These are phyloP conservation scores for Oplegnathus fasciatus DNA, from an alignment of 2,113 vertebrate genomes.

Conservation along the genomic window DNA sequence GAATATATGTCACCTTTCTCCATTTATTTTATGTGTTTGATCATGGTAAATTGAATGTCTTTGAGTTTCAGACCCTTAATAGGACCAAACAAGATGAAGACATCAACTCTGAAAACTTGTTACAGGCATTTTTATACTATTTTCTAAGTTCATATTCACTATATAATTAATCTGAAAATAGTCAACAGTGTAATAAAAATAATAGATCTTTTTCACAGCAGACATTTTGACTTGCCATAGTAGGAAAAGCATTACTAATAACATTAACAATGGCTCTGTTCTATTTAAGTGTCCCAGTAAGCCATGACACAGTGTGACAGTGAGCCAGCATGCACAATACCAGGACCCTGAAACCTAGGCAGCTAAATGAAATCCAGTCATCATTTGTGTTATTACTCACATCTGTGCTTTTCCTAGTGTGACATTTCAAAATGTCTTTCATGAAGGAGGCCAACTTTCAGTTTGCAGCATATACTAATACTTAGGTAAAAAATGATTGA, in stretches of 20 bases:
- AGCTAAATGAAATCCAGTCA: not conserved
- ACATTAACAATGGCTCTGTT: not conserved
- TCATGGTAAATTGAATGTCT: too few relatives aligned
- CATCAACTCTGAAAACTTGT: too few relatives aligned
- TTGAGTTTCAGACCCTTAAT: too few relatives aligned
- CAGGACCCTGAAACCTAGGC: not conserved
- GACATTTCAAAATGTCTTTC: not conserved
- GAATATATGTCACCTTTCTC: too few relatives aligned
- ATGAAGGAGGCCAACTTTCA: not conserved
- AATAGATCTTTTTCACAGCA: not conserved
- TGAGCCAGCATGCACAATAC: not conserved
- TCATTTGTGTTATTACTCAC: not conserved
- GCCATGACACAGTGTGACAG: not conserved
- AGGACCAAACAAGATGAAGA: too few relatives aligned
- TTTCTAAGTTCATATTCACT: too few relatives aligned
- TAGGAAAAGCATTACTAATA: not conserved
- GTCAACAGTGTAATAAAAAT: not conserved
- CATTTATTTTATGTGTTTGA: too few relatives aligned
- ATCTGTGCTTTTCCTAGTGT: not conserved
- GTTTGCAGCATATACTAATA: not conserved
- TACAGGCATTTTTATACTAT: too few relatives aligned
- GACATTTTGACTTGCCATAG: not conserved
- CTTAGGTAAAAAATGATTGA: not conserved
- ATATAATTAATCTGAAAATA: not conserved
- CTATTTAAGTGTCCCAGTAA: not conserved